Evolutionary conservation across 2,113 vertebrate species (phyloP), one percentile per base, ranked within the genome.

Genomic region (Opisthocomus hoazin): DNA sequence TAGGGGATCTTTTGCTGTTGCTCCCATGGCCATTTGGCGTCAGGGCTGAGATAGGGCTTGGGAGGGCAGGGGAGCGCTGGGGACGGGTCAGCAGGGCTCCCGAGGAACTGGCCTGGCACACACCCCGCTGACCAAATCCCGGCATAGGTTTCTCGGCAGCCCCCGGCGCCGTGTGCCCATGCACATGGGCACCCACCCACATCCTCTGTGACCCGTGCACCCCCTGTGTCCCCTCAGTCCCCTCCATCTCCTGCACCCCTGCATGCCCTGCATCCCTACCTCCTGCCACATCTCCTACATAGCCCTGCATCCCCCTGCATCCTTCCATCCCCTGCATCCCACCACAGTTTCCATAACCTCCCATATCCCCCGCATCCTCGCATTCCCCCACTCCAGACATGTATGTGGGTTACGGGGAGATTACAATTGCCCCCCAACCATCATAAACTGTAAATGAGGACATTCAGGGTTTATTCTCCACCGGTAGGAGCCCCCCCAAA

Each of bases 331-430:
- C 6, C 18, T 10, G 2, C 20, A 51, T 71, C 66, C 57, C 18
- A 48, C 32, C 29, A 39, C 48, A 48, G 45, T 43, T 78, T 45
- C 46, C 53, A 3, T 53, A 75, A 69, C 30, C 45, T 51, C 14
- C 46, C 20, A 29, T 14, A 15, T 46, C 23, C 50, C 43, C 12
- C 6, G 7, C 32, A 37, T 53, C 7, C 26, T 39, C 2, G 3
- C 71, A 32, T 81, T 51, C 45, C 0, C 1, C 63, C 30, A 64
- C 22, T 16, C 22, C 17, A n/a, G 36, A 51, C 11, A 21, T 7
- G n/a, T n/a, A 15, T 20, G 34, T 0, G 1, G 46, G 10, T 68
- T 61, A 63, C 2, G 1, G 34, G 29, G 30, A 87, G 10, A 16
- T 90, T 81, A 41, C 24, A 36, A 8, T 61, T 64, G 41, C 3